phyloP scores from a whole-genome alignment of 2,888 invertebrate genomes.

The Aporophyla lueneburgensis region DNA sequence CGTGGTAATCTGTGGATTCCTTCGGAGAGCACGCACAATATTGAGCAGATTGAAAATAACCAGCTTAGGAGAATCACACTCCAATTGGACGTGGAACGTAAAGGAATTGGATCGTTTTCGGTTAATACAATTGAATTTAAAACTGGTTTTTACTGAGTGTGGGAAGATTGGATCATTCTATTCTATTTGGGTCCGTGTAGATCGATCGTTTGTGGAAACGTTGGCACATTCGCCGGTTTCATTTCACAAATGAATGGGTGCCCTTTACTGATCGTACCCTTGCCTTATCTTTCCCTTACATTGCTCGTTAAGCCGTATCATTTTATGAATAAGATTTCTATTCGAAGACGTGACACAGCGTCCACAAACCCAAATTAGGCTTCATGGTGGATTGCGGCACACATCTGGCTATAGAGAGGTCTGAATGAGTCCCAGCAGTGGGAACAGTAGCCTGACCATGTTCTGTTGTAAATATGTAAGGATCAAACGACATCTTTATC shows the following conservation, averaged over 20 bases:
- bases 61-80: slow-evolving; percentile 60
- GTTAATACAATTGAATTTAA: slow-evolving; percentile 51
- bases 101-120: slow-evolving; percentile 32
- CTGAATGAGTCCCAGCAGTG: not conserved
- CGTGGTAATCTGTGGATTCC: slow-evolving; percentile 70
- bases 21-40: slow-evolving; percentile 67
- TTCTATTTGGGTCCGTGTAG: slow-evolving; percentile 17
- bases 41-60: slow-evolving; percentile 69
- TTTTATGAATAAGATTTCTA: slow-evolving; percentile 37
- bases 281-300: slow-evolving; percentile 1
- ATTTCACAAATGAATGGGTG: slow-evolving; percentile 11
- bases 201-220: slow-evolving; percentile 8
- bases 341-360: slow-evolving; percentile 16
- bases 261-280: slow-evolving; percentile 10
- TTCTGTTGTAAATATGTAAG: not conserved
- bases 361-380: not conserved
- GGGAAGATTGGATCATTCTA: slow-evolving; percentile 31
- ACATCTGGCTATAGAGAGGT: not conserved
- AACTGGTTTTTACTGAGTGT: slow-evolving; percentile 41
- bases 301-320: slow-evolving; percentile 11
- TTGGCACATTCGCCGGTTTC: slow-evolving; percentile 5
- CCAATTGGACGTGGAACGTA: slow-evolving; percentile 33
- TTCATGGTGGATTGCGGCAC: not conserved
- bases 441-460: not conserved
- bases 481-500: not conserved